These are phyloP conservation scores for Ormyrus pomaceus DNA, from an alignment of 2,888 invertebrate species.

Conservation along the genomic window DNA sequence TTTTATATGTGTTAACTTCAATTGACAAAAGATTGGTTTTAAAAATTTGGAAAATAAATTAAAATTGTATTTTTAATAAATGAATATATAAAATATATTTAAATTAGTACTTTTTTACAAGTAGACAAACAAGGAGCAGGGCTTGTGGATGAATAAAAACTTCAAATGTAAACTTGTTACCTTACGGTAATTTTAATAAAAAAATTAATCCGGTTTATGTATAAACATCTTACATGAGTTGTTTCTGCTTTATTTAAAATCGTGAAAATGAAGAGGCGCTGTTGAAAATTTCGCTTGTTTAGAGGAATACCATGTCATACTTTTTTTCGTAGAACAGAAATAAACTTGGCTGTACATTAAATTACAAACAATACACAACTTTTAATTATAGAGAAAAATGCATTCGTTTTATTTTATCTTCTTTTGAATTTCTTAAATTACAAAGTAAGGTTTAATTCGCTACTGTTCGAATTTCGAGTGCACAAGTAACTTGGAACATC, in stretches of 20 bases:
- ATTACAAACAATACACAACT: constrained; percentile 37
- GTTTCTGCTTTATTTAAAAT: constrained; percentile 28
- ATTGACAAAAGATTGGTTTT: constrained; percentile 19
- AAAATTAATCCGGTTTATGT: constrained; percentile 50
- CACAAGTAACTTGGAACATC: constrained; percentile 40
- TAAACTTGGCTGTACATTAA: constrained; percentile 46
- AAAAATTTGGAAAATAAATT: constrained; percentile 32
- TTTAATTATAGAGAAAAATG: constrained; percentile 38
- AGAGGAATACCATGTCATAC: constrained; percentile 5
- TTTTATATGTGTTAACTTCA: constrained; percentile 32
- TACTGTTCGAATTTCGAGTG: constrained; percentile 46
- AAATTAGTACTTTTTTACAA: background rate
- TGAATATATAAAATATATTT: background rate
- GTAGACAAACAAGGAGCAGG: background rate
- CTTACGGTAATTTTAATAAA: constrained; percentile 54
- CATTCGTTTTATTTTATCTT: constrained; percentile 1
- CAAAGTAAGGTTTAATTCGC: constrained; percentile 33
- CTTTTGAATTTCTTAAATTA: constrained; percentile 34
- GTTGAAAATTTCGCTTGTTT: constrained; percentile 31
- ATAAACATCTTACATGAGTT: constrained; percentile 51
- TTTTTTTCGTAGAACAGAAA: constrained; percentile 32
- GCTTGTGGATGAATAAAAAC: constrained; percentile 27
- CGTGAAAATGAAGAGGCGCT: constrained; percentile 40
- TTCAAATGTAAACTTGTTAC: constrained; percentile 45
- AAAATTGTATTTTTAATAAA: constrained; percentile 45